These are phyloP conservation scores for Amazona guildingii DNA, from an alignment of 2,113 vertebrate genomes.

Conservation along the genomic window DNA sequence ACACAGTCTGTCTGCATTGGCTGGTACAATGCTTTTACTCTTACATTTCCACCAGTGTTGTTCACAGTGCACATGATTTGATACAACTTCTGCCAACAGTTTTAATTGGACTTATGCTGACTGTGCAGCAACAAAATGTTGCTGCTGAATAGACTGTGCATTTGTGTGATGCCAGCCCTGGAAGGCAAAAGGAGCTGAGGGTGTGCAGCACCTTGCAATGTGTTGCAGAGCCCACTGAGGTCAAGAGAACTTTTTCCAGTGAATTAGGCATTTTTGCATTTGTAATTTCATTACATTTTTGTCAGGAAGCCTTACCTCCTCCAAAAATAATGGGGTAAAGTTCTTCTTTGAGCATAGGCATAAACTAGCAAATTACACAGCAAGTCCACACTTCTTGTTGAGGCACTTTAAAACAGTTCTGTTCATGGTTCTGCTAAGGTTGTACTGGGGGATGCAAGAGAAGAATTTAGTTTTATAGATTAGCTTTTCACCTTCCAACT, in stretches of 20 bases:
- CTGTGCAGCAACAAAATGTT: neutral
- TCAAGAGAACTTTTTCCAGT: neutral
- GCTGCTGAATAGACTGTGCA: neutral
- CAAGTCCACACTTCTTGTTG: neutral
- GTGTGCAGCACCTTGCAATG: rapidly evolving
- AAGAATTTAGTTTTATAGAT: neutral
- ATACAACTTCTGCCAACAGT: neutral
- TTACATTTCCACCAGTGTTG: neutral
- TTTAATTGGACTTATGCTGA: neutral
- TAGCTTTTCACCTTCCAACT: neutral
- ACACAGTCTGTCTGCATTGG: neutral
- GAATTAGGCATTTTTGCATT: neutral
- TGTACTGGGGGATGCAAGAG: neutral
- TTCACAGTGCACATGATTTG: neutral
- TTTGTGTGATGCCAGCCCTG: neutral
- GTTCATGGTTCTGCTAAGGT: neutral
- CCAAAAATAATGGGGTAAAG: neutral
- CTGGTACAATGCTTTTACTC: neutral
- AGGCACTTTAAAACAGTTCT: neutral
- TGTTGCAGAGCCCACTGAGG: neutral
- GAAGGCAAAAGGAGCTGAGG: neutral
- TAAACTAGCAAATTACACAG: rapidly evolving
- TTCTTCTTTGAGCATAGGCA: neutral
- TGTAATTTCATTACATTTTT: neutral
- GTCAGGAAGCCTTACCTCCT: neutral